Percentiles rank a stretch among this genome's conserved stretches.
phyloP scores from a whole-genome alignment of 2,797 vertebrate species.

The Neomorphus geoffroyi region DNA sequence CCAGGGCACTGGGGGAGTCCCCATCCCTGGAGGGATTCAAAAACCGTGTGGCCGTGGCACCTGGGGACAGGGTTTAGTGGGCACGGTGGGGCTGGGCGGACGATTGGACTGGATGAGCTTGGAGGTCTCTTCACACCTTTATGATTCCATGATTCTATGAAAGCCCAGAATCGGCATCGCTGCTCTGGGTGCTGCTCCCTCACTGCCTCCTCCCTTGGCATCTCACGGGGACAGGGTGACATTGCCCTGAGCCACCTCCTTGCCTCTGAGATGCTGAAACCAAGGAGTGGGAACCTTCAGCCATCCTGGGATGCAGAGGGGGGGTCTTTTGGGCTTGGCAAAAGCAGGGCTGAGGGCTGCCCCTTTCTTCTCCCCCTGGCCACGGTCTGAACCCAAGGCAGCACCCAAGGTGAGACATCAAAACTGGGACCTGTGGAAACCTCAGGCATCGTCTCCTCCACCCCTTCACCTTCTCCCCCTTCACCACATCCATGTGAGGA shows the following conservation, averaged over 20 bases:
- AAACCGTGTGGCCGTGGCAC: too few species aligned
- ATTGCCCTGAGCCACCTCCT: background rate
- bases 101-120: too few species aligned
- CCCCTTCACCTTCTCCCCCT: background rate
- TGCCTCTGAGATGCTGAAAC: background rate
- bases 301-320: fast-evolving
- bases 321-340: background rate
- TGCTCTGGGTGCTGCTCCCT: background rate
- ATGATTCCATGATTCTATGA: background rate
- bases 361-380: background rate
- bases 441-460: background rate
- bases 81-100: too few species aligned
- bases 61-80: too few species aligned
- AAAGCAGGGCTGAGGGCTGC: background rate
- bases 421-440: background rate
- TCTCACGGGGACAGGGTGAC: fast-evolving
- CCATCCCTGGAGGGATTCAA: too few species aligned
- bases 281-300: background rate
- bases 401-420: background rate
- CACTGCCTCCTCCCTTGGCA: background rate
- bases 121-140: too few species aligned
- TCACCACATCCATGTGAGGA: fast-evolving
- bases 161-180: background rate
- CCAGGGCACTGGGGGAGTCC: too few species aligned
- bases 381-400: background rate